Evolutionary conservation across 2,113 vertebrate genomes (phyloP).

Genomic region (Nematolebias whitei): DNA sequence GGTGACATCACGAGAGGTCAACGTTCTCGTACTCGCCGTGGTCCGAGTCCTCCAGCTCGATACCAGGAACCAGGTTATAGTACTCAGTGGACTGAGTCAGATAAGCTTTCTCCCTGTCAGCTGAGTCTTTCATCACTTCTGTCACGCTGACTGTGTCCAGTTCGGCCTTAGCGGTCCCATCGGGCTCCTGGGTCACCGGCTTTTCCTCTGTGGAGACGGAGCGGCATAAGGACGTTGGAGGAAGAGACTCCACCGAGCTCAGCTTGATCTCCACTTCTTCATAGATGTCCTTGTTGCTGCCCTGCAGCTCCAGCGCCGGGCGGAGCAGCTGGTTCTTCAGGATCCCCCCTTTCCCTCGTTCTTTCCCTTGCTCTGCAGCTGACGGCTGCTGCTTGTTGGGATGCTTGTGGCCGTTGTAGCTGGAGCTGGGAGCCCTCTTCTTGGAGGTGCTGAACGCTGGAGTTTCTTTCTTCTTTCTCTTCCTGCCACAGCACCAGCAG

Average conservation of each 20-base stretch:
- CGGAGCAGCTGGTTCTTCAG: constrained; percentile 81
- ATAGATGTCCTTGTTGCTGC: constrained; percentile 83
- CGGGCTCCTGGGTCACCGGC: constrained; percentile 34
- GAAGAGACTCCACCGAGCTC: constrained; percentile 76
- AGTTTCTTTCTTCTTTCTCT: constrained; percentile 78
- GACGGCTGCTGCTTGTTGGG: constrained; percentile 55
- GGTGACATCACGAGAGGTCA: constrained; percentile 72
- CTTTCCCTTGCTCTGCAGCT: neutral
- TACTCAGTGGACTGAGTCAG: constrained; percentile 87
- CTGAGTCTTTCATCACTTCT: constrained; percentile 88
- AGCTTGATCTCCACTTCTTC: constrained; percentile 87
- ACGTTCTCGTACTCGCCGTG: constrained; percentile 87
- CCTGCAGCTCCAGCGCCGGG: constrained; percentile 71
- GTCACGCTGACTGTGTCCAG: constrained; percentile 84
- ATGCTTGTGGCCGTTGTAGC: constrained; percentile 66
- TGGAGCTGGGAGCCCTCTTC: constrained; percentile 44
- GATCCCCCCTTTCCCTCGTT: constrained; percentile 61
- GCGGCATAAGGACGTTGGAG: neutral
- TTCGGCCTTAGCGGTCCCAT: constrained; percentile 68
- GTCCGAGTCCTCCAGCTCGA: constrained; percentile 88
- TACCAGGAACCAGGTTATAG: constrained; percentile 88
- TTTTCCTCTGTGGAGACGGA: constrained; percentile 28
- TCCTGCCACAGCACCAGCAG: constrained; percentile 85
- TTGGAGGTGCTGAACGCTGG: constrained; percentile 58
- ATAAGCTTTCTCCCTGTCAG: constrained; percentile 87